phyloP scores from a whole-genome alignment of 2,113 vertebrate genomes.

The Catharus fuscescens region DNA sequence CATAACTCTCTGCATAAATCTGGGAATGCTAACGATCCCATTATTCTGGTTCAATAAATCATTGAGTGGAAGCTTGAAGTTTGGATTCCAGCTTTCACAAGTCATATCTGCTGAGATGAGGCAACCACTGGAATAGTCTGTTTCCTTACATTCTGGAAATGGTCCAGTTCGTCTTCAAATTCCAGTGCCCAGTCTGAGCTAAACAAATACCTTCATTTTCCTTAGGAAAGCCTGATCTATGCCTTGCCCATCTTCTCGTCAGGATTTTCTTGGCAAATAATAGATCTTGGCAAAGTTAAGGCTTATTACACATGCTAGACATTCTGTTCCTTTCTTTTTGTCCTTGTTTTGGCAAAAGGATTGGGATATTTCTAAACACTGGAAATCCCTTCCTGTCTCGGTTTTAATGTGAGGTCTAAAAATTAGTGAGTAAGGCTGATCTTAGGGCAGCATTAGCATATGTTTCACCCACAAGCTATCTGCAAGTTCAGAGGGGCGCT shows the following conservation, averaged over 20 bases:
- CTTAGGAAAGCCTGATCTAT: not conserved
- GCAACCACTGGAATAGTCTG: not conserved
- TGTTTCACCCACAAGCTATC: not conserved
- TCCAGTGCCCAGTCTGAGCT: not conserved
- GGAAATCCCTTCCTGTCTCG: conserved; percentile 28
- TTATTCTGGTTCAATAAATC: not conserved
- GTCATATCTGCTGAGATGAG: not conserved
- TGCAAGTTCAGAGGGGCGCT: not conserved
- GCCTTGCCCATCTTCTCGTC: not conserved
- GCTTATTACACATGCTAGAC: not conserved
- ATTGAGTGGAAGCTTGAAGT: not conserved
- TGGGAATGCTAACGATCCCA: not conserved
- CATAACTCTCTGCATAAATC: not conserved
- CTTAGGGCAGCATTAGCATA: not conserved
- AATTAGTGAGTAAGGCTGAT: conserved; percentile 13
- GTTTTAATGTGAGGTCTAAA: not conserved
- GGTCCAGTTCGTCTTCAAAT: not conserved
- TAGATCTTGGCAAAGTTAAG: not conserved
- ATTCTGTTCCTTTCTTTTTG: not conserved
- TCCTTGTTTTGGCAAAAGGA: not conserved
- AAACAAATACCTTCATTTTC: not conserved
- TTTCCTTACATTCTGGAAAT: not conserved
- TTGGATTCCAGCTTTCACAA: not conserved
- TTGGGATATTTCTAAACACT: not conserved
- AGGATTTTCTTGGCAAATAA: not conserved